Base-by-base conservation (phyloP, 2,797 vertebrate species). In the Clarias fuscus region DNA sequence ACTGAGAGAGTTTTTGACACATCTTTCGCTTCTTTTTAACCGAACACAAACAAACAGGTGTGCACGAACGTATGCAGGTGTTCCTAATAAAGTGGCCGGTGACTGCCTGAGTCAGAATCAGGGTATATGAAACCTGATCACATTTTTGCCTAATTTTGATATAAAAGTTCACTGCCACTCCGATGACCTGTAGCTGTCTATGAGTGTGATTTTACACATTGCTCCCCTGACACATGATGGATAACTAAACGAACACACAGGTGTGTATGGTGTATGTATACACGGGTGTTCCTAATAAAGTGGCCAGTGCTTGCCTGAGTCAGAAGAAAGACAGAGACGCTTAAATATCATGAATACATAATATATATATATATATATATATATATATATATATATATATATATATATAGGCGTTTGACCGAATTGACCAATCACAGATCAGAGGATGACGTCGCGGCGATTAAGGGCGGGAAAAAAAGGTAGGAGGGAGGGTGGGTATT, bases 401-500 rank as follows among this genome's bases (percentile, higher is more conserved):
- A 64, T 40, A 37, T n/a, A n/a, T 33, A 64, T 40, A 37, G 11
- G 77, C 33, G 58, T 79, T 79, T 15, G 77, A 62, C 2, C 24
- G 20, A 65, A 81, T 15, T 13, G 40, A 67, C 79, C 62, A 82
- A 53, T 82, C 79, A 67, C 15, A 82, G 79, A 15, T n/a, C n/a
- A 2, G 7, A 10, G 30, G 17, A 30, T 22, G 40, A 7, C 40
- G 62, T 67, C 62, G 67, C 53, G 0, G n/a, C 4, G 22, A 3
- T n/a, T n/a, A 3, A 18, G 1, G 67, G 65, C 0, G 37, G 24
- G 18, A 33, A 33, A 33, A 33, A 33, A 24, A 1, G 10, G 62
- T 11, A 11, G 24, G 22, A 1, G 20, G 62, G 20, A 10, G 59
- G 33, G 18, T 0, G 20, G 3, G 7, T 13, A 53, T 53, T 53